A percentile compares a stretch with the other conserved stretches of the same genome.
Conservation (phyloP, 2,797 vertebrate genomes). For the Taeniopygia guttata region DNA sequence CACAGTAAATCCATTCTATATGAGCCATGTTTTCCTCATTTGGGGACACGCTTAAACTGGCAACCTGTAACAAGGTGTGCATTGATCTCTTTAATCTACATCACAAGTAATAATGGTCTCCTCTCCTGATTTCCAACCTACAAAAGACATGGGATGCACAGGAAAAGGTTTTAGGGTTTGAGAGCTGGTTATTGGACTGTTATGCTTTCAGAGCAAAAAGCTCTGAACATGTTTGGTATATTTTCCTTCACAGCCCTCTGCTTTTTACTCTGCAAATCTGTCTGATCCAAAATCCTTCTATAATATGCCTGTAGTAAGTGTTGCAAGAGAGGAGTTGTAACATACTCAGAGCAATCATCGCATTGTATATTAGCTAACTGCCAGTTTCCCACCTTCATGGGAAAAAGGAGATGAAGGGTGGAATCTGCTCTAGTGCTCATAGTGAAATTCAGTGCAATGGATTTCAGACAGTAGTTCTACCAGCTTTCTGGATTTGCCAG, state of each 20-base stretch:
- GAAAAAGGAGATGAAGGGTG: background rate
- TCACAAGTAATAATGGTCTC: background rate
- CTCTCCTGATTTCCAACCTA: background rate
- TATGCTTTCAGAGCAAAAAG: background rate
- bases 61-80: background rate
- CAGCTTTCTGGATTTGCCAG: background rate
- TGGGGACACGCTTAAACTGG: background rate
- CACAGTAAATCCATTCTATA: background rate
- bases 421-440: background rate
- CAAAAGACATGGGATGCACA: background rate
- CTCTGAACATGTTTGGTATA: background rate
- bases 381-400: background rate
- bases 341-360: background rate
- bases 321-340: background rate
- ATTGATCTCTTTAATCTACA: background rate
- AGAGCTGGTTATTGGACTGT: background rate
- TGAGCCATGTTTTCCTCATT: background rate
- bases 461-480: background rate
- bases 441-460: background rate
- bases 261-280: background rate
- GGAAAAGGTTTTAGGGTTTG: background rate
- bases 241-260: background rate
- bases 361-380: background rate
- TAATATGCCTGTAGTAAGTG: background rate
- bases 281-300: background rate